A percentile compares a stretch with the other conserved stretches of the same genome.
Conservation (phyloP, 2,113 vertebrate species). For the Vidua macroura region DNA sequence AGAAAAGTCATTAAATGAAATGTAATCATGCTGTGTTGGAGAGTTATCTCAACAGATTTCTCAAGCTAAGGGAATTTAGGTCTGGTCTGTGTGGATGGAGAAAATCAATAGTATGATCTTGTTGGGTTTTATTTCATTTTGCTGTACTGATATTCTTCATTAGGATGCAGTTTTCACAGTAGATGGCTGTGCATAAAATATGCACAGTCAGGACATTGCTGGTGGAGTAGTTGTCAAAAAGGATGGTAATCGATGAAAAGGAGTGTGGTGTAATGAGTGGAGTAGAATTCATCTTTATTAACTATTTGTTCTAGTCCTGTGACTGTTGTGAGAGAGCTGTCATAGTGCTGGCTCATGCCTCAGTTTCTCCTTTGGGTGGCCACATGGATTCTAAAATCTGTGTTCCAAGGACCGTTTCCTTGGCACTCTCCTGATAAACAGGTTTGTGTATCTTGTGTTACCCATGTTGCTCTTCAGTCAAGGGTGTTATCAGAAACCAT, state of each 20-base stretch:
- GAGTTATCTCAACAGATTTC: conserved; percentile 17
- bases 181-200: background rate
- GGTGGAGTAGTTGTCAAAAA: background rate
- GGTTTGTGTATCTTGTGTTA: background rate
- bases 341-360: background rate
- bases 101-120: conserved; percentile 37
- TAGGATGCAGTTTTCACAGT: conserved; percentile 15
- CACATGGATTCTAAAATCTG: background rate
- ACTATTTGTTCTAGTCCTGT: background rate
- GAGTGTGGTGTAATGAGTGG: background rate
- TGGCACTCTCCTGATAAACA: background rate
- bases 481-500: background rate
- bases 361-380: background rate
- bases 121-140: conserved; percentile 33
- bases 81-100: background rate
- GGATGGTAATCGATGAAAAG: background rate
- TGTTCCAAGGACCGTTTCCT: background rate
- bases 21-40: background rate
- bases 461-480: background rate
- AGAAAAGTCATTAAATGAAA: background rate
- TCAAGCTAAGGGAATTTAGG: background rate
- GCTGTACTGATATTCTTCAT: conserved; percentile 14
- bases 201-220: background rate
- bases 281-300: background rate
- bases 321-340: background rate